phyloP scores from a whole-genome alignment of 1,140 invertebrate species.

The Episyrphus balteatus region DNA sequence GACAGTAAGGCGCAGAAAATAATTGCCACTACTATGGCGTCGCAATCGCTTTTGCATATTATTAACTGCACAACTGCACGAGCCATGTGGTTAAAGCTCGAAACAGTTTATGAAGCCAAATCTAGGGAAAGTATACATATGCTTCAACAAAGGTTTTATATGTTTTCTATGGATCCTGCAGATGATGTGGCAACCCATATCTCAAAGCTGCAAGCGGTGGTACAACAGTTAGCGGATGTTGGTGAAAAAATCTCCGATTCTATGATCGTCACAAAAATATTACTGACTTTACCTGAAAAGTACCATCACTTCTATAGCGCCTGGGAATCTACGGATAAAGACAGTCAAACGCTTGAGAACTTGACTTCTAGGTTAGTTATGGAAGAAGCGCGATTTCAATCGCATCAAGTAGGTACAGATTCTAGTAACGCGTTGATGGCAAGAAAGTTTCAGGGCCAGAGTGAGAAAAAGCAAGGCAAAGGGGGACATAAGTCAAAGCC shows the following conservation, averaged over 20 bases:
- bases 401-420: too few species aligned
- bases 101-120: constrained; percentile 30
- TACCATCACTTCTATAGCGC: too few species aligned
- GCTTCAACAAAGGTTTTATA: constrained; percentile 27
- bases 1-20: constrained; percentile 15
- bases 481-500: too few species aligned
- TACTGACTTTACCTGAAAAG: too few species aligned
- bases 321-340: too few species aligned
- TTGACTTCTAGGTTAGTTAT: too few species aligned
- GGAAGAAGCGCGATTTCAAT: too few species aligned
- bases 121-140: constrained; percentile 26
- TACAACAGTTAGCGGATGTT: constrained; percentile 14
- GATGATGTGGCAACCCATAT: constrained; percentile 14
- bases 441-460: too few species aligned
- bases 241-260: constrained; percentile 14
- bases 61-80: constrained; percentile 22
- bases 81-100: constrained; percentile 32
- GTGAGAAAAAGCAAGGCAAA: too few species aligned
- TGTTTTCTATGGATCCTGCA: constrained; percentile 9
- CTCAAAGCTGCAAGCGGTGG: constrained; percentile 11
- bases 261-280: constrained; percentile 22
- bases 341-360: too few species aligned
- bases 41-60: constrained; percentile 22
- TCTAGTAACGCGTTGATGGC: too few species aligned
- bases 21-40: constrained; percentile 15